These are phyloP conservation scores for Kryptopterus vitreolus DNA, from an alignment of 2,797 vertebrate genomes.

Conservation along the genomic window DNA sequence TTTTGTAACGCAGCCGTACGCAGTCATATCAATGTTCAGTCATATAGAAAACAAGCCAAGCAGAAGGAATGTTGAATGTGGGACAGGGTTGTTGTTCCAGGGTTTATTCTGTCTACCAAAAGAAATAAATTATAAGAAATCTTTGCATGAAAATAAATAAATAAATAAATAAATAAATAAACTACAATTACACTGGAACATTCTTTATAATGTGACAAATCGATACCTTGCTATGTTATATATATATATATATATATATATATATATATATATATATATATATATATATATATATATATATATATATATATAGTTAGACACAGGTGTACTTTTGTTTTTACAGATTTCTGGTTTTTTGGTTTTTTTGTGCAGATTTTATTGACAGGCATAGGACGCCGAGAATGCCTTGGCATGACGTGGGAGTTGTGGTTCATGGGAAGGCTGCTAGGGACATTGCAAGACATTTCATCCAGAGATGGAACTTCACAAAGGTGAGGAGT, in stretches of 20 bases:
- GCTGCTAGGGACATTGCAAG: slow-evolving; percentile 47
- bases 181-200: not conserved
- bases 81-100: not conserved
- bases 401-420: slow-evolving; percentile 58
- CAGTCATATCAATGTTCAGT: slow-evolving; percentile 40
- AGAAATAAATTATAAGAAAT: too few species aligned
- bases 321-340: not conserved
- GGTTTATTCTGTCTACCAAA: not conserved
- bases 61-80: not conserved
- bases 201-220: slow-evolving; percentile 4
- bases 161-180: not conserved
- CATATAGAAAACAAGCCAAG: not conserved
- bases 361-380: slow-evolving; percentile 56
- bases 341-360: slow-evolving; percentile 41
- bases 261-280: too few species aligned
- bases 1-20: slow-evolving; percentile 32
- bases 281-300: too few species aligned
- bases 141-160: too few species aligned
- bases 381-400: slow-evolving; percentile 57
- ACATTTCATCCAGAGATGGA: slow-evolving; percentile 60
- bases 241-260: too few species aligned
- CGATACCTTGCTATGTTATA: slow-evolving; percentile 48
- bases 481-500: slow-evolving; percentile 55
- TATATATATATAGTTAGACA: too few species aligned
- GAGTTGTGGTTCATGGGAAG: slow-evolving; percentile 51